Evolutionary conservation across 53 echinoderm and acorn worm genomes (phyloP).

Genomic region (Holothuria scabra): DNA sequence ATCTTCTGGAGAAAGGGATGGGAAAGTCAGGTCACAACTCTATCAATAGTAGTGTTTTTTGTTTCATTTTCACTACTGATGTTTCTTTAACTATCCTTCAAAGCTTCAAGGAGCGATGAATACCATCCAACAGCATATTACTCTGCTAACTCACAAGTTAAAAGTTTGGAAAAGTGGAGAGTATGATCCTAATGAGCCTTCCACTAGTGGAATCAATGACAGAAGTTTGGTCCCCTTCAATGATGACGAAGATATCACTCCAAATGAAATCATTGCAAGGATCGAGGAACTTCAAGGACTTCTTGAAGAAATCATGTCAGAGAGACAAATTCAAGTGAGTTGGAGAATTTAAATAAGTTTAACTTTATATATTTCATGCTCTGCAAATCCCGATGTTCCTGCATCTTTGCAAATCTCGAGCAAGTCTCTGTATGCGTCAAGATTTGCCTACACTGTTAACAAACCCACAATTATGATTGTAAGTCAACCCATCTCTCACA

Average conservation of each 20-base stretch:
- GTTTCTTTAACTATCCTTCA: background rate
- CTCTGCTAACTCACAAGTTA: conserved; percentile 35
- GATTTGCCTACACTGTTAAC: too few relatives aligned
- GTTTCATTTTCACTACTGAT: too few relatives aligned
- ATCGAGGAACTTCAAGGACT: conserved; percentile 40
- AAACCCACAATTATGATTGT: too few relatives aligned
- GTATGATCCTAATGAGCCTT: conserved; percentile 45
- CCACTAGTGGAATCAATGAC: conserved; percentile 45
- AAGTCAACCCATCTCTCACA: too few relatives aligned
- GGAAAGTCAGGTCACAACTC: too few relatives aligned
- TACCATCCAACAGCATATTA: conserved; percentile 44
- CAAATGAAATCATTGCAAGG: conserved; percentile 59
- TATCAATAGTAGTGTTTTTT: too few relatives aligned
- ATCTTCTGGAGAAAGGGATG: too few relatives aligned
- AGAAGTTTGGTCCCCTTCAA: conserved; percentile 20
- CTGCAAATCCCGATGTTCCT: too few relatives aligned
- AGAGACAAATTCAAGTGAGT: conserved; percentile 29
- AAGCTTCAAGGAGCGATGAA: conserved; percentile 51
- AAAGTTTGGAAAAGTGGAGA: conserved; percentile 51
- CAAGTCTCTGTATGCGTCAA: too few relatives aligned
- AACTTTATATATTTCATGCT: too few relatives aligned
- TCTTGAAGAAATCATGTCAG: conserved; percentile 40
- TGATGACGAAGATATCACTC: conserved; percentile 44
- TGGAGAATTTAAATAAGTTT: background rate
- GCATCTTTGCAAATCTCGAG: too few relatives aligned